Percentiles rank a stretch among this genome's conserved stretches.
phyloP scores from a whole-genome alignment of 2,797 vertebrate species.

The Iguana delicatissima region DNA sequence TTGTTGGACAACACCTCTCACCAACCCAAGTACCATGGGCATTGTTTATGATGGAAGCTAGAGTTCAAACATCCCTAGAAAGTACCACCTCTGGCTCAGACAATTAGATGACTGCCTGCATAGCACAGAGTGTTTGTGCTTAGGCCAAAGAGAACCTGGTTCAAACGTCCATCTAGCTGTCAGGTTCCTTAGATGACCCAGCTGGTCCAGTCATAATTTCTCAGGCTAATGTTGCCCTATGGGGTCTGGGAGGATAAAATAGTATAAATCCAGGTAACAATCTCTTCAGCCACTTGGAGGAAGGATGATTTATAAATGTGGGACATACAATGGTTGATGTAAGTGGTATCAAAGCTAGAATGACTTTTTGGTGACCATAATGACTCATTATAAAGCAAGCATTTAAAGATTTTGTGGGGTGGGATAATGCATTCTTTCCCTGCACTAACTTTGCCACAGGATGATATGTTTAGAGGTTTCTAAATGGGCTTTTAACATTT shows the following conservation, averaged over 20 bases:
- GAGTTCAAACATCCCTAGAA: background rate
- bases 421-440: background rate
- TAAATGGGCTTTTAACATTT: constrained; percentile 5
- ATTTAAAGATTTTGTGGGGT: background rate
- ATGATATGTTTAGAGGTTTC: constrained; percentile 15
- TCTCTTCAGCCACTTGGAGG: background rate
- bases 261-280: background rate
- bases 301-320: background rate
- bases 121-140: background rate
- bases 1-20: background rate
- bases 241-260: background rate
- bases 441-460: background rate
- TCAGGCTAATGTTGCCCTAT: background rate
- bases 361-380: background rate
- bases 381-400: background rate
- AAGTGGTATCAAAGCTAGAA: background rate
- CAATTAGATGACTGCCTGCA: background rate
- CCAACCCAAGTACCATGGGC: background rate
- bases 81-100: background rate
- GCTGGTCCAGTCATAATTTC: background rate
- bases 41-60: background rate
- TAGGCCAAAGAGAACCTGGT: background rate
- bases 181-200: background rate
- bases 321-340: background rate
- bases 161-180: background rate